Evolutionary conservation across 2,888 invertebrate genomes (phyloP), one percentile per base, ranked within the genome.

Genomic region (Agelastica alni): DNA sequence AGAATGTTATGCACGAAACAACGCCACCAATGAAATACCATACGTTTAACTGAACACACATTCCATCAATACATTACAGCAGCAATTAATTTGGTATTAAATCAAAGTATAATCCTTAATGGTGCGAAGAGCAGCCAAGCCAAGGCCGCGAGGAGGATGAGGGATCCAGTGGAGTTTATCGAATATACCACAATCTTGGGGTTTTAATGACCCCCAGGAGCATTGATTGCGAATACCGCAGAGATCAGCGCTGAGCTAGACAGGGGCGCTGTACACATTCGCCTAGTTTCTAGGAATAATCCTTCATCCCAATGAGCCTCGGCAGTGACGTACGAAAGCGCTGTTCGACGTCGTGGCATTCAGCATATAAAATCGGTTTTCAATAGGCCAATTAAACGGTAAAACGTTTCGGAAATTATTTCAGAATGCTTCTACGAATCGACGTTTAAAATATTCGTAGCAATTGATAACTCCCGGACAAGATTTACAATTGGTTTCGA

Each of bases 141-240:
- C 20, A 32, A 32, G 43, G 59, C 56, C 56, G 51, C 42, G 49
- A 51, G 53, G 62, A 56, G 49, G 58, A 51, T 58, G 51, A 51
- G 53, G 52, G 51, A 60, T 55, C 52, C 48, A 45, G 30, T 34
- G 51, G 51, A 59, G 56, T 53, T 56, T 56, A 59, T 59, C 61
- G 63, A 63, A 63, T 60, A 59, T 61, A 57, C 58, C 64, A 58
- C 62, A 66, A 67, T 68, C 65, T 65, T 52, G 48, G 36, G 52
- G 49, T 41, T 55, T 28, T 62, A 71, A 72, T 72, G 70, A 68
- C 69, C 64, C 73, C 69, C 73, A 48, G 44, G 72, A 68, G 72
- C 65, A 65, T 66, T 64, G 69, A 69, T 69, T 70, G 65, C 63
- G 66, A 68, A 70, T 68, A 59, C 69, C 67, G 51, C 62, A 58